phyloP scores from a whole-genome alignment of 2,113 vertebrate genomes.

The Alethe diademata region DNA sequence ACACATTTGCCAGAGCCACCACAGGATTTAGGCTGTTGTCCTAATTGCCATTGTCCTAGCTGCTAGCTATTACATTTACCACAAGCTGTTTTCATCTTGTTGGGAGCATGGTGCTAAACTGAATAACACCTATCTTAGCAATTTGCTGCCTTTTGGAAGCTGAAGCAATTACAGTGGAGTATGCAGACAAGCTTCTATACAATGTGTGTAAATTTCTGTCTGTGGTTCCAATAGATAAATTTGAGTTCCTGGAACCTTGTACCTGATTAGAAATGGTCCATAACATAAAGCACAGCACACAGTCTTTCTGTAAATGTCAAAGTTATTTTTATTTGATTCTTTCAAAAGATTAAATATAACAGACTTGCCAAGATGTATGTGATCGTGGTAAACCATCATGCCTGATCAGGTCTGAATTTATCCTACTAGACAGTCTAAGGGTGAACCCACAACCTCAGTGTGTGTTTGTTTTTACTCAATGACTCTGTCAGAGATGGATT shows the following conservation, averaged over 20 bases:
- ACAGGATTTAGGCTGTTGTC: conserved; percentile 40
- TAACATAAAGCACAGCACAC: neutral
- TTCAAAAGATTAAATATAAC: neutral
- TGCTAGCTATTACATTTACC: conserved; percentile 42
- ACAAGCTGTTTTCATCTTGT: conserved; percentile 45
- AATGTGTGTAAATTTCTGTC: neutral
- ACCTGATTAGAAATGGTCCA: neutral
- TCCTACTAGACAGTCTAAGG: neutral
- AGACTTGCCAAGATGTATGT: neutral
- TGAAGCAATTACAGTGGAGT: neutral
- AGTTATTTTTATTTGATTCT: neutral
- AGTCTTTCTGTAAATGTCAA: neutral
- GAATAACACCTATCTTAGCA: neutral
- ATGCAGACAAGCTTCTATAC: neutral
- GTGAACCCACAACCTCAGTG: neutral
- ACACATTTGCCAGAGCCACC: conserved; percentile 29
- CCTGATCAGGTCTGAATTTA: neutral
- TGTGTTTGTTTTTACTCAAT: neutral
- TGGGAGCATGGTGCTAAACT: conserved; percentile 40
- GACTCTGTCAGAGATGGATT: neutral
- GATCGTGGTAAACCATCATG: neutral
- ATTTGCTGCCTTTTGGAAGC: neutral
- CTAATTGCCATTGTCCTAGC: conserved; percentile 56
- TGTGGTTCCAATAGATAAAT: neutral
- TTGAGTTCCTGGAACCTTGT: neutral